Percentiles rank a stretch among this genome's conserved stretches.
These are phyloP conservation scores for Eidolon helvum DNA, from an alignment of 2,113 vertebrate genomes.

Conservation along the genomic window DNA sequence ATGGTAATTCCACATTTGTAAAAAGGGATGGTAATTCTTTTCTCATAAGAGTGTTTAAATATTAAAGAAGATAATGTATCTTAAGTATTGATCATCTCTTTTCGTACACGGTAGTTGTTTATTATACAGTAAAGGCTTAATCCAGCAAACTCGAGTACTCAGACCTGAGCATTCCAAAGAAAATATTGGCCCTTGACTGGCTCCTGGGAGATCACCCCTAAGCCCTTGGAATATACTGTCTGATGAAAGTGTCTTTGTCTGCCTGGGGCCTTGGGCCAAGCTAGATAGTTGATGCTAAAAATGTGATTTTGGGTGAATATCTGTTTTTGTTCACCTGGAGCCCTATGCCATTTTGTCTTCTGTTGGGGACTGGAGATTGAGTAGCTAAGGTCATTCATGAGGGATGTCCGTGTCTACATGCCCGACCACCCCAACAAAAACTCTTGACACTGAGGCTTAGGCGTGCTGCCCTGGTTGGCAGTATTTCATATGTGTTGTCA, in stretches of 20 bases:
- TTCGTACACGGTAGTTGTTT: not conserved
- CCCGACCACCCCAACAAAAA: not conserved
- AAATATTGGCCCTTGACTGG: not conserved
- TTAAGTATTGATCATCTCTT: not conserved
- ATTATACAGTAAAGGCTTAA: not conserved
- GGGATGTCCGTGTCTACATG: not conserved
- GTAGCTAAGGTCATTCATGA: not conserved
- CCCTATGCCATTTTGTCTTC: not conserved
- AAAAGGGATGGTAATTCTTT: not conserved
- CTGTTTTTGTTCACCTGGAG: not conserved
- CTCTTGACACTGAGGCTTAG: no score
- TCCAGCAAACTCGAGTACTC: not conserved
- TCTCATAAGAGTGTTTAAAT: not conserved
- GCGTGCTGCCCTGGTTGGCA: not conserved
- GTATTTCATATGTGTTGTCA: not conserved
- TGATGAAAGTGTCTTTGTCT: not conserved
- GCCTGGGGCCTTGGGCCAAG: not conserved
- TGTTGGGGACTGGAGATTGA: accelerated
- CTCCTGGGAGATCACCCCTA: not conserved
- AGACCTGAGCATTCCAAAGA: not conserved
- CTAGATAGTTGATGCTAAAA: not conserved
- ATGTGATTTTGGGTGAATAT: not conserved
- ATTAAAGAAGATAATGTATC: not conserved
- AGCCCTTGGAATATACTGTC: not conserved
- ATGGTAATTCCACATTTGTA: not conserved